A percentile compares a stretch with the other conserved stretches of the same genome.
phyloP scores from a whole-genome alignment of 1,140 invertebrate genomes.

The Tetranychus urticae region DNA sequence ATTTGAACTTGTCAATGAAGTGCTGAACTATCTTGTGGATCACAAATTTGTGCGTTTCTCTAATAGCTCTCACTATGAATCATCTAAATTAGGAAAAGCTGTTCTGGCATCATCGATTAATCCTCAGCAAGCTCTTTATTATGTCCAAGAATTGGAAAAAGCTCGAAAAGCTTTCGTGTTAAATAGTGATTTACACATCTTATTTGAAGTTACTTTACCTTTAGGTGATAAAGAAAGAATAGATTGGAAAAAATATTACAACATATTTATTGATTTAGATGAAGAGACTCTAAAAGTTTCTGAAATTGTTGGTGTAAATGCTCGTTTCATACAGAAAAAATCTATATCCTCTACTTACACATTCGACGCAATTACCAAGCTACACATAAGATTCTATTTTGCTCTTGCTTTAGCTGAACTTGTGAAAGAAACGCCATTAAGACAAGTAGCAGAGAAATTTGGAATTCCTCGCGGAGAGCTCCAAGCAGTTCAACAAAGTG shows the following conservation, averaged over 20 bases:
- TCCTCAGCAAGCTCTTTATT: slow-evolving; percentile 61
- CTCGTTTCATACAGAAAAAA: not conserved
- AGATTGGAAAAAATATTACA: not conserved
- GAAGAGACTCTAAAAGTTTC: not conserved
- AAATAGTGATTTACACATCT: slow-evolving; percentile 78
- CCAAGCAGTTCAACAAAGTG: slow-evolving; percentile 75
- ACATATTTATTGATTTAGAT: not conserved
- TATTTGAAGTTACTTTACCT: slow-evolving; percentile 48
- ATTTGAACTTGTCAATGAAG: too few relatives aligned
- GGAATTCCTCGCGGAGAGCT: slow-evolving; percentile 56
- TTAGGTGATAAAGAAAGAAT: not conserved
- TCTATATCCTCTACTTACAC: not conserved
- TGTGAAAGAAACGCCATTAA: slow-evolving; percentile 64
- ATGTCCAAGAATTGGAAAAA: slow-evolving; percentile 72
- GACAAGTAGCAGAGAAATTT: slow-evolving; percentile 52
- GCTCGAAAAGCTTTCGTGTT: slow-evolving; percentile 70
- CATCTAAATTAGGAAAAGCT: slow-evolving; percentile 67
- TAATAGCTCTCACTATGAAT: slow-evolving; percentile 27
- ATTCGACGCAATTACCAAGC: not conserved
- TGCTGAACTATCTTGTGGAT: too few relatives aligned
- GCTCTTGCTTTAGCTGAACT: slow-evolving; percentile 74
- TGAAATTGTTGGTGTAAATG: not conserved
- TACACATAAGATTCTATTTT: slow-evolving; percentile 51
- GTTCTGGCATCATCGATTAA: slow-evolving; percentile 75
- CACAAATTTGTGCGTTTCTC: too few relatives aligned